phyloP scores from a whole-genome alignment of 2,113 vertebrate species.

The Tragelaphus buxtoni region DNA sequence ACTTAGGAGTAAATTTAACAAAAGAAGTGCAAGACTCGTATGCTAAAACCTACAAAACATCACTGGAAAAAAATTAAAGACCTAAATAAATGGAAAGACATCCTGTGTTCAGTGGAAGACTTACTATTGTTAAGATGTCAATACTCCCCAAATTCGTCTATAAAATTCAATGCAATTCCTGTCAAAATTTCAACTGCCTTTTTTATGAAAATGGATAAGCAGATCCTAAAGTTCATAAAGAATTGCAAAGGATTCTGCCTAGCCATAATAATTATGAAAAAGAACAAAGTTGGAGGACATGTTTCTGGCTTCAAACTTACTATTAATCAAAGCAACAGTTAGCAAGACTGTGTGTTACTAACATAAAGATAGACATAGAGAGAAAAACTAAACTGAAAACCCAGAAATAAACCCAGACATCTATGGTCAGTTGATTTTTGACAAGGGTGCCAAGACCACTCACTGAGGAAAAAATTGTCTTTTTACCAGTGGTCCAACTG shows the following conservation, averaged over 20 bases:
- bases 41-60: not conserved
- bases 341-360: not conserved
- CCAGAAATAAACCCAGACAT: not conserved
- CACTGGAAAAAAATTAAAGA: not conserved
- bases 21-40: not conserved
- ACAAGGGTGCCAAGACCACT: not conserved
- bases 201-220: not conserved
- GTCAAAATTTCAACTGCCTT: not conserved
- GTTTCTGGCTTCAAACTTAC: not conserved
- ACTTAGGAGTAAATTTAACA: not conserved
- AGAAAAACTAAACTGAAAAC: not conserved
- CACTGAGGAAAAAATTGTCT: not conserved
- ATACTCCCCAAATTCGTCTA: not conserved
- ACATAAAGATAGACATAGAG: not conserved
- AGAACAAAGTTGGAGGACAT: not conserved
- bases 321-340: not conserved
- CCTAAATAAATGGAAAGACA: not conserved
- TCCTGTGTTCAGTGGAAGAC: not conserved
- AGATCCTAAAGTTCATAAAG: not conserved
- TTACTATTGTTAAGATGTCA: not conserved
- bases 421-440: not conserved
- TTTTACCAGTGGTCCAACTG: not conserved
- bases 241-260: not conserved
- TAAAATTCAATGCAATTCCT: not conserved
- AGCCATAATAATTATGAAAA: not conserved